Evolutionary conservation across 1,140 invertebrate species (phyloP).

Genomic region (Dendroctonus ponderosae): DNA sequence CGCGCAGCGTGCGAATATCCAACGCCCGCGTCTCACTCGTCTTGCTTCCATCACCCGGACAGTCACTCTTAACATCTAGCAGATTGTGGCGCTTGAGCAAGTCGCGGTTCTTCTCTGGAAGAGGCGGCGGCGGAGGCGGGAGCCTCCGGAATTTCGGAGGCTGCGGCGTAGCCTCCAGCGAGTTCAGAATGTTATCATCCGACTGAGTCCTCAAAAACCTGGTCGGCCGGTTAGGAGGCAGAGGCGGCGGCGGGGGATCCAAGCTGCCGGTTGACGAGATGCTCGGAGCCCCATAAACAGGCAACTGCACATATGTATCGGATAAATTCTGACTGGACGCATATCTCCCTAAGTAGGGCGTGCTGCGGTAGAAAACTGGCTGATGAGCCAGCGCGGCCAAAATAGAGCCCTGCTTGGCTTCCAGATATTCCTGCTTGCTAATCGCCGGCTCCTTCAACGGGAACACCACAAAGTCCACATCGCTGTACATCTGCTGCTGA

Average conservation of each 20-base stretch:
- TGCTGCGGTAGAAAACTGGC: slow-evolving; percentile 74
- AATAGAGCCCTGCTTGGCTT: slow-evolving; percentile 74
- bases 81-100: slow-evolving; percentile 31
- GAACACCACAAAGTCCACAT: slow-evolving; percentile 87
- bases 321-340: slow-evolving; percentile 75
- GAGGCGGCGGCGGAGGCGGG: slow-evolving; percentile 68
- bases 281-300: slow-evolving; percentile 60
- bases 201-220: slow-evolving; percentile 68
- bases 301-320: slow-evolving; percentile 65
- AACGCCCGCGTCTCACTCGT: slow-evolving; percentile 53
- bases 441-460: slow-evolving; percentile 83
- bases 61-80: slow-evolving; percentile 9
- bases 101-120: slow-evolving; percentile 31
- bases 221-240: slow-evolving; percentile 54
- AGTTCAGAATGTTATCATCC: slow-evolving; percentile 75
- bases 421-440: slow-evolving; percentile 85
- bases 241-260: slow-evolving; percentile 58
- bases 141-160: slow-evolving; percentile 63
- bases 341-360: slow-evolving; percentile 72
- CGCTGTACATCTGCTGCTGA: slow-evolving; percentile 82
- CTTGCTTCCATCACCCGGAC: slow-evolving; percentile 6
- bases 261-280: slow-evolving; percentile 57
- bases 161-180: slow-evolving; percentile 49
- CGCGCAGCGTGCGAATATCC: slow-evolving; percentile 76
- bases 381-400: slow-evolving; percentile 62